Conservation (phyloP, 2,113 vertebrate genomes). For the Phylloscopus trochilus region DNA sequence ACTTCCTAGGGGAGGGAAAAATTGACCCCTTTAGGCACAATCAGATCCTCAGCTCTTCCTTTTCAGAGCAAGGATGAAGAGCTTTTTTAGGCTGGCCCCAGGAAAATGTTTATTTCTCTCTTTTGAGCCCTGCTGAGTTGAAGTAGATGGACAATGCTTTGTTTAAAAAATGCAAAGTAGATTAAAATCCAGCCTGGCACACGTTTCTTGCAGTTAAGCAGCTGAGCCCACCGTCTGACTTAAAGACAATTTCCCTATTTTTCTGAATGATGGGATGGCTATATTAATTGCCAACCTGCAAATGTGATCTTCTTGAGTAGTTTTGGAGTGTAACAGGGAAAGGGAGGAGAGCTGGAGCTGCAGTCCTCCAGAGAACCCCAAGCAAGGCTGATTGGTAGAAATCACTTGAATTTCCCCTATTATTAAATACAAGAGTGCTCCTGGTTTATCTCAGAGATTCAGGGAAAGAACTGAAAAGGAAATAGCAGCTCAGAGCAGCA, state of each 20-base stretch:
- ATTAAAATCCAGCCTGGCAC: not conserved
- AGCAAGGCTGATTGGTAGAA: not conserved
- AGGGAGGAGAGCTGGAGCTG: not conserved
- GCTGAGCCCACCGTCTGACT: not conserved
- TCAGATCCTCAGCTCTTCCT: not conserved
- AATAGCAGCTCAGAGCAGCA: not conserved
- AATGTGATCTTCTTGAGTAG: not conserved
- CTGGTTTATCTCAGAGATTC: not conserved
- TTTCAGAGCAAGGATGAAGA: not conserved
- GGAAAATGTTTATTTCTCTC: not conserved
- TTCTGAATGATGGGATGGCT: not conserved
- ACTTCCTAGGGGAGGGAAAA: not conserved
- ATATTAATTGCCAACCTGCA: slow-evolving; percentile 9
- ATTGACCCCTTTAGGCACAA: not conserved
- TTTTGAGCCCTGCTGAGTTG: not conserved
- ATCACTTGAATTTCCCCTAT: slow-evolving; percentile 14
- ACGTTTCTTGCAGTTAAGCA: not conserved
- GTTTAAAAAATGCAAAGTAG: not conserved
- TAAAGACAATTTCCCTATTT: not conserved
- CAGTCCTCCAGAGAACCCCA: not conserved
- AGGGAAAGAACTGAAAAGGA: not conserved
- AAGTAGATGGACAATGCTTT: not conserved
- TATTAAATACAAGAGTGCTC: not conserved
- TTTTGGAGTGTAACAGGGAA: not conserved
- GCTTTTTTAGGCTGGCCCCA: not conserved